A percentile compares a stretch with the other conserved stretches of the same genome.
phyloP scores from a whole-genome alignment of 2,113 vertebrate genomes.

The Phalacrocorax brasilianus region DNA sequence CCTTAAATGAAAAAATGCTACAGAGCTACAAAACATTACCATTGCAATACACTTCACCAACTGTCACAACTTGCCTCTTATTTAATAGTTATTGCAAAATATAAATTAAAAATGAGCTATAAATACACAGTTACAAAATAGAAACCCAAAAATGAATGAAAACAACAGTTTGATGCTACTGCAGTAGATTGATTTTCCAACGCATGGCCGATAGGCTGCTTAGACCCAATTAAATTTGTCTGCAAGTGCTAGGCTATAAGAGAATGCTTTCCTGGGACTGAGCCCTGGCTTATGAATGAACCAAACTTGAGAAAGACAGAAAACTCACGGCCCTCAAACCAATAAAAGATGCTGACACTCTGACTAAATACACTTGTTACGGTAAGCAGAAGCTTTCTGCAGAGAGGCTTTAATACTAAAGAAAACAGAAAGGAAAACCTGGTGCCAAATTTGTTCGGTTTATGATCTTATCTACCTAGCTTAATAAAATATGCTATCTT shows the following conservation, averaged over 20 bases:
- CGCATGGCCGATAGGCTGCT: background rate
- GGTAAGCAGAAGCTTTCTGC: background rate
- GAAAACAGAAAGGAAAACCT: background rate
- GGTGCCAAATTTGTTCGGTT: background rate
- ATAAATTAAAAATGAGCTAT: background rate
- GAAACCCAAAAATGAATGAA: background rate
- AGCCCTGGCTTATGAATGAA: background rate
- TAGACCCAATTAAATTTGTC: background rate
- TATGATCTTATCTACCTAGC: background rate
- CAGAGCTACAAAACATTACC: background rate
- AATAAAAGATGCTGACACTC: background rate
- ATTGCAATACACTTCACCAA: background rate
- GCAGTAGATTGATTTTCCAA: background rate
- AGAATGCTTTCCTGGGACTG: background rate
- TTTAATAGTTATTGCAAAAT: background rate
- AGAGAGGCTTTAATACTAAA: background rate
- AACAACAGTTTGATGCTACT: background rate
- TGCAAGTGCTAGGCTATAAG: background rate
- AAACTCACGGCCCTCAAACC: background rate
- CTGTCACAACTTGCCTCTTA: background rate
- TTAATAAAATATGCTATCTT: background rate
- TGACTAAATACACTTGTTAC: background rate
- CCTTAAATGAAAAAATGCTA: background rate
- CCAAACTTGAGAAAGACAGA: background rate
- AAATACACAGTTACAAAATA: background rate